Evolutionary conservation across 2,113 vertebrate species (phyloP), one percentile per base, ranked within the genome.

Genomic region (Ptyas mucosa): DNA sequence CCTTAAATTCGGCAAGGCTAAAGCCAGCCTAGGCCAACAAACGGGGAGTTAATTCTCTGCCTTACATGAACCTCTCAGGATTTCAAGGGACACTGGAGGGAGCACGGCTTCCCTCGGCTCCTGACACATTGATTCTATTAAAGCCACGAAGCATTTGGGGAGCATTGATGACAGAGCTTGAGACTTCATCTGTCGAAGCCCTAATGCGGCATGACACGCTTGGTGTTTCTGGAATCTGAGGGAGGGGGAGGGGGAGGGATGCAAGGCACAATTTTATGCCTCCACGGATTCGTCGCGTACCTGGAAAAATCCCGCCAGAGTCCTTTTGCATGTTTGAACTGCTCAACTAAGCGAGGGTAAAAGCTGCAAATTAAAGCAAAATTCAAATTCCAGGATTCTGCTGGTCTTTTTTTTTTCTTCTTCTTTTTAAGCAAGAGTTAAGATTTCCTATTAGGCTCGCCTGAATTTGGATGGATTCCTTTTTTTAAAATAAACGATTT

Each of bases 161-260:
- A 93, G 94, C 87, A 57, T 93, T 94, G 86, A 14, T 89, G 94
- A 92, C 89, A 52, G 5, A 88, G 93, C 95, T 49, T 26, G 23
- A 95, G 92, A 90, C 52, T 24, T 96, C 89, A 89, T 0, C 90
- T 93, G 94, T 94, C 89, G 46, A 85, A 1, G 15, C 46, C 0
- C 0, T 95, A 91, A 97, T 96, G 92, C 58, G 55, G 92, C 92
- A 92, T 93, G 95, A 96, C 93, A 96, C 20, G 88, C 92, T 51
- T 75, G 0, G 86, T 88, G 94, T 90, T 89, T 94, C 95, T 57
- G 9, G 51, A 26, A 49, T 95, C 61, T 92, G 88, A 43, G 92
- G 55, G 87, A 0, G 64, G 43, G 92, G 55, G 87, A 0, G 64
- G 43, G 92, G 91, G 53, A 93, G 93, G 94, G 87, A 86, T 3